phyloP scores from a whole-genome alignment of 2,888 invertebrate species.

The Conchocele bisecta region DNA sequence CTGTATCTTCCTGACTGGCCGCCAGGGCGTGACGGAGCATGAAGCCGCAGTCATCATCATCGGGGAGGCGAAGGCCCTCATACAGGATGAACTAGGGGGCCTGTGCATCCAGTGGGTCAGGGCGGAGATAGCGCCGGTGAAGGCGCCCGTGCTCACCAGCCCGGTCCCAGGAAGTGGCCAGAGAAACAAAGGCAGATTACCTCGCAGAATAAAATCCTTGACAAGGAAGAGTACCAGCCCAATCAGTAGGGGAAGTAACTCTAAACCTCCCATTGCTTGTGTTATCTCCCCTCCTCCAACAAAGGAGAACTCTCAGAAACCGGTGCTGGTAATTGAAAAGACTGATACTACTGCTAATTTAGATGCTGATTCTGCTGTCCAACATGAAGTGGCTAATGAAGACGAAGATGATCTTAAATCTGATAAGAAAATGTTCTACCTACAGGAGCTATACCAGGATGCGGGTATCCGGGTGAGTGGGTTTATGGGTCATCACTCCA shows the following conservation, averaged over 20 bases:
- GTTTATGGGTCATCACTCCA: conserved; percentile 95
- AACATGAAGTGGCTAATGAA: no score
- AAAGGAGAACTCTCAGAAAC: not conserved
- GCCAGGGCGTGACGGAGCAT: conserved; percentile 88
- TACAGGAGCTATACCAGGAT: conserved; percentile 89
- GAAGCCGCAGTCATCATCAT: conserved; percentile 92
- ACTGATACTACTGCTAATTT: no score
- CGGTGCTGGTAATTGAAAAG: no score
- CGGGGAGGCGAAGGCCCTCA: conserved; percentile 89
- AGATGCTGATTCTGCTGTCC: no score
- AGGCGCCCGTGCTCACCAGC: conserved; percentile 49
- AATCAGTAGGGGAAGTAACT: not conserved
- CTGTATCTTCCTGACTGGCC: conserved; percentile 80
- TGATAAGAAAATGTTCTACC: no score
- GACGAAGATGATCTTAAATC: no score
- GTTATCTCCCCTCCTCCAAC: conserved; percentile 30
- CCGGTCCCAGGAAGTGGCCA: no score
- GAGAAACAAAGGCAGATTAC: no score
- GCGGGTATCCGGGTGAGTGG: conserved; percentile 96
- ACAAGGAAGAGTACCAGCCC: conserved; percentile 25
- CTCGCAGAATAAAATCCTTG: not conserved
- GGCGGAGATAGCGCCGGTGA: conserved; percentile 5
- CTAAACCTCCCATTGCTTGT: conserved; percentile 10
- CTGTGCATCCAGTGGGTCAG: conserved; percentile 74
- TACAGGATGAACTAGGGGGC: conserved; percentile 83